phyloP scores from a whole-genome alignment of 37 sponge, comb jelly and placozoan genomes.

The Theonella swinhoei region DNA sequence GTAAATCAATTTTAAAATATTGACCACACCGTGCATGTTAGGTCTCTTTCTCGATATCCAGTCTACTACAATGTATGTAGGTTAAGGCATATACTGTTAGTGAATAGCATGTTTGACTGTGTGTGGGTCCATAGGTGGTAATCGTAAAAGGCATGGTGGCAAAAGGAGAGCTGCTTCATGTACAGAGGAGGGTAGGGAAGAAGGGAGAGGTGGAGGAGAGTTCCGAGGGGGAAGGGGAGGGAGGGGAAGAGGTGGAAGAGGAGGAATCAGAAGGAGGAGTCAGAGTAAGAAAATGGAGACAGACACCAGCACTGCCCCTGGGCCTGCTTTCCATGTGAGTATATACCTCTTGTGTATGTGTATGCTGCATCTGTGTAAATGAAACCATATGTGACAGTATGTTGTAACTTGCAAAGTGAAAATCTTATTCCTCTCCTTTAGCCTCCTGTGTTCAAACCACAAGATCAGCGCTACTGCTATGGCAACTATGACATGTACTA shows the following conservation, averaged over 20 bases:
- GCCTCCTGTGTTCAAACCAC: not conserved
- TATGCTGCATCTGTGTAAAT: no score
- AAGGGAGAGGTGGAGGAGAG: not conserved
- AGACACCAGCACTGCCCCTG: not conserved
- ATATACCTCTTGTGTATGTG: not conserved
- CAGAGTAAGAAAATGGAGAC: not conserved
- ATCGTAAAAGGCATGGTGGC: no score
- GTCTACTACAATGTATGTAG: no score
- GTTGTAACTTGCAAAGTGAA: no score
- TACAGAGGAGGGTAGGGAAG: not conserved
- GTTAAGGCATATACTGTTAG: not conserved
- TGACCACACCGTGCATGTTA: no score
- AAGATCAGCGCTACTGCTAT: conserved; percentile 64
- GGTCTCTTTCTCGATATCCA: no score
- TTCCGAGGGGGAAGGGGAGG: not conserved
- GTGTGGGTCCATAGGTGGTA: not conserved
- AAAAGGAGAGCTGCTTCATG: no score
- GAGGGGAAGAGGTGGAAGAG: not conserved
- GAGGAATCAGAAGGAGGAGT: not conserved
- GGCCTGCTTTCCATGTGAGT: not conserved
- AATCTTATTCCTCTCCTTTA: no score
- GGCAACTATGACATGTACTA: conserved; percentile 97
- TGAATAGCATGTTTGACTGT: conserved; percentile 6
- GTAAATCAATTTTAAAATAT: no score
- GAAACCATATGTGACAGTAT: no score